These are phyloP conservation scores for Ricordea florida DNA, from an alignment of 92 coral and sea anemone genomes.

Conservation along the genomic window DNA sequence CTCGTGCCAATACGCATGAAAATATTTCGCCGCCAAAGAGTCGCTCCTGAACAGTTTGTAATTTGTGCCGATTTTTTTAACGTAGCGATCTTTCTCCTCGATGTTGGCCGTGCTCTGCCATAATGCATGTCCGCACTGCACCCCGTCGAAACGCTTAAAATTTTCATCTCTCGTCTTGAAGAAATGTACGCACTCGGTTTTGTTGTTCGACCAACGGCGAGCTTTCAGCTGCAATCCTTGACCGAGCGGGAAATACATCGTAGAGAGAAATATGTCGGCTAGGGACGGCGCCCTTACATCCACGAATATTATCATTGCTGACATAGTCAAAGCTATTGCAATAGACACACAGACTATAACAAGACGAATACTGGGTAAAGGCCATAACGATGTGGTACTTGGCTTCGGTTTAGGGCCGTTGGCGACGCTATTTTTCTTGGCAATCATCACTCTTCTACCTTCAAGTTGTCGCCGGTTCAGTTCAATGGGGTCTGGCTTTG, in stretches of 20 bases:
- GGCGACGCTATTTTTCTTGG: conserved; percentile 50
- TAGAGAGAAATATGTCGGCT: conserved; percentile 89
- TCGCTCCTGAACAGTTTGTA: conserved; percentile 89
- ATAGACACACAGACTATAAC: conserved; percentile 97
- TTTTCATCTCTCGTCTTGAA: conserved; percentile 84
- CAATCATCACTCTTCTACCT: conserved; percentile 47
- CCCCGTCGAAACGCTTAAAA: conserved; percentile 79
- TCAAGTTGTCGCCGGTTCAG: not conserved
- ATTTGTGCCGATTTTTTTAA: conserved; percentile 89
- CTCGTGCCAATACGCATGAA: conserved; percentile 86
- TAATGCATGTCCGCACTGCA: conserved; percentile 95
- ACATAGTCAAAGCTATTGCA: conserved; percentile 85
- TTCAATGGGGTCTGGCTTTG: conserved; percentile 1
- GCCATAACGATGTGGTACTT: conserved; percentile 68
- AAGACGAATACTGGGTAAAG: conserved; percentile 92
- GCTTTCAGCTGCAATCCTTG: conserved; percentile 91
- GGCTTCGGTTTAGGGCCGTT: conserved; percentile 34
- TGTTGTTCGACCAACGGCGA: conserved; percentile 93
- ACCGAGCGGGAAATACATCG: conserved; percentile 94
- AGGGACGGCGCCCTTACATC: conserved; percentile 96
- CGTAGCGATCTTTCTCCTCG: conserved; percentile 95
- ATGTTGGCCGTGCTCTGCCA: conserved; percentile 92
- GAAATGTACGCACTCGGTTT: conserved; percentile 81
- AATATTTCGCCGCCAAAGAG: conserved; percentile 74
- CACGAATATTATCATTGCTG: conserved; percentile 91